Evolutionary conservation across 2,797 vertebrate genomes (phyloP), one percentile per base, ranked within the genome.

Genomic region (Rhynchotus rufescens): DNA sequence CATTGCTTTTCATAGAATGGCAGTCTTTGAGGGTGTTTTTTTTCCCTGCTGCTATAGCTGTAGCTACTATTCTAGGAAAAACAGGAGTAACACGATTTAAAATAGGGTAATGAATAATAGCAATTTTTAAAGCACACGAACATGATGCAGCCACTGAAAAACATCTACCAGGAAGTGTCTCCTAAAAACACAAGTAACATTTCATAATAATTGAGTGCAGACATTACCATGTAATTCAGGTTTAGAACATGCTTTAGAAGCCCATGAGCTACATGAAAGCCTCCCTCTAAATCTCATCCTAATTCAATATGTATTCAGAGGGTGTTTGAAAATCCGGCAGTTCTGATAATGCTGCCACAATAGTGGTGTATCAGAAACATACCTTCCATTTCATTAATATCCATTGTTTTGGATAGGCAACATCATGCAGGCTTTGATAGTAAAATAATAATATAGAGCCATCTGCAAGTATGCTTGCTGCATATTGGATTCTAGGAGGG

Each of bases 121-220:
- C 30, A 47, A 30, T 28, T 44, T 72, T 12, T 32, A 68, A 66
- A 86, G 68, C 26, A 42, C 2, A 51, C 9, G 59, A 38, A 30
- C 1, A 7, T 4, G 28, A 40, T 4, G 4, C 6, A 5, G 40
- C 21, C 12, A 23, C 12, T 32, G 2, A 8, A 72, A 73, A 12
- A 65, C 0, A 10, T 30, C 66, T 44, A 66, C 51, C 22, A 59
- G 67, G 65, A 61, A 38, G 1, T 19, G 2, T 66, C 52, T 59
- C 25, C 15, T 59, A 47, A 40, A 19, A 12, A 64, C 4, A 14
- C 4, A 40, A 9, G 9, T 23, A 84, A 28, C 7, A 47, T 65
- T 65, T 30, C 22, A 42, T 19, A 89, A 45, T 4, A 64, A 20
- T 8, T 44, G 2, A 79, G 40, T 38, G 9, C 19, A 23, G 0